Evolutionary conservation across 1,140 invertebrate genomes (phyloP), one percentile per base, ranked within the genome.

Genomic region (Antheraea pernyi): DNA sequence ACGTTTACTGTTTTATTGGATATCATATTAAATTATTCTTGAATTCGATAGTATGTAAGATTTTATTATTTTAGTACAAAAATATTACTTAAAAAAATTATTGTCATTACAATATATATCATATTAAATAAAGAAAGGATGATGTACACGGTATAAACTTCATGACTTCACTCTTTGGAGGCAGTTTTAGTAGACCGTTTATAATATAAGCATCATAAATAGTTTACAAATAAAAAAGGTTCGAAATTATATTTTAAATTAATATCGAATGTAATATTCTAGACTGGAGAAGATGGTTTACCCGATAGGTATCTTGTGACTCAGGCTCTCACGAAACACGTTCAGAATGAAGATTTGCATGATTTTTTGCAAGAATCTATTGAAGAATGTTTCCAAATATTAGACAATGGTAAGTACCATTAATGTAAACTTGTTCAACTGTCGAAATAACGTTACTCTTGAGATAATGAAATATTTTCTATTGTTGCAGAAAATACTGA

Each of bases 311-410:
- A 94, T 73, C 83, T 94, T 65, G 89, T 94, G 0, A 92, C 86
- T 58, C 92, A 93, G 67, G 68, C 86, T n/a, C 83, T 94, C 5
- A 94, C 91, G 11, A 93, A 93, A 66, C 88, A 93, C 39, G 81
- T 94, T 0, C 89, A 88, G 19, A 93, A 93, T 69, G 90, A 93
- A 60, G 93, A 93, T 39, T 73, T 94, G 3, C 91, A 83, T 46
- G 93, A 93, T 73, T 94, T 94, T 68, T 84, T 93, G 13, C 92
- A 93, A 76, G 93, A 94, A 69, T 92, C 93, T 0, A 93, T 94
- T 65, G 92, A 94, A 69, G 93, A 94, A 67, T 94, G 93, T 73
- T 94, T 94, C 67, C 92, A 93, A 69, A 93, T 94, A 61, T 68
- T 94, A 60, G 88, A 93, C 59, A 91, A 89, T 72, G 89, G 89